These are phyloP conservation scores for Oxyteleia sp. DNA, from an alignment of 2,888 invertebrate species.

Conservation along the genomic window DNA sequence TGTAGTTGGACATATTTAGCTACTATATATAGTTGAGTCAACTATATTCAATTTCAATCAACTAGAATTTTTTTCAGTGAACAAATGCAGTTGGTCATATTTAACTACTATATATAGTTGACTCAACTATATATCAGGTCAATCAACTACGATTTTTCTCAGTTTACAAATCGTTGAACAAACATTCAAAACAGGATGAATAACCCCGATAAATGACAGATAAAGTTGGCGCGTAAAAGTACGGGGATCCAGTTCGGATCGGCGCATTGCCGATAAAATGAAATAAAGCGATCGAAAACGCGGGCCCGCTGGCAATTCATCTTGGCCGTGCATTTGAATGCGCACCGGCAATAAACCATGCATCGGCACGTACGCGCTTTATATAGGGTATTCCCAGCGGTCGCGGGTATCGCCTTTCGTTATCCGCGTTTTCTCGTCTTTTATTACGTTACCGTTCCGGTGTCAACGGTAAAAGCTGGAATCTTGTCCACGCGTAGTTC, in stretches of 20 bases:
- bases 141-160: too few relatives aligned
- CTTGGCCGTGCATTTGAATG: constrained; percentile 41
- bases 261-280: constrained; percentile 32
- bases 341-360: constrained; percentile 50
- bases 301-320: constrained; percentile 35
- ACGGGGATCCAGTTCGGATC: not conserved
- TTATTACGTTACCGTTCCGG: constrained; percentile 62
- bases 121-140: too few relatives aligned
- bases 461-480: constrained; percentile 70
- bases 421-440: constrained; percentile 66
- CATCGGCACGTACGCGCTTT: constrained; percentile 40
- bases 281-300: constrained; percentile 45
- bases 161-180: too few relatives aligned
- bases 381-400: constrained; percentile 53
- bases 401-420: constrained; percentile 50
- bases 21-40: too few relatives aligned
- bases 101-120: too few relatives aligned
- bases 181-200: too few relatives aligned
- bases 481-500: constrained; percentile 71
- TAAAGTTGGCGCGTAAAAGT: constrained; percentile 7
- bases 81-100: too few relatives aligned
- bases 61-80: too few relatives aligned
- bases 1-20: too few relatives aligned
- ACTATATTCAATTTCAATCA: too few relatives aligned
- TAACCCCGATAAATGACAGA: constrained; percentile 20